Conservation (phyloP, 2,797 vertebrate genomes). For the Melanotaenia maccullochi region DNA sequence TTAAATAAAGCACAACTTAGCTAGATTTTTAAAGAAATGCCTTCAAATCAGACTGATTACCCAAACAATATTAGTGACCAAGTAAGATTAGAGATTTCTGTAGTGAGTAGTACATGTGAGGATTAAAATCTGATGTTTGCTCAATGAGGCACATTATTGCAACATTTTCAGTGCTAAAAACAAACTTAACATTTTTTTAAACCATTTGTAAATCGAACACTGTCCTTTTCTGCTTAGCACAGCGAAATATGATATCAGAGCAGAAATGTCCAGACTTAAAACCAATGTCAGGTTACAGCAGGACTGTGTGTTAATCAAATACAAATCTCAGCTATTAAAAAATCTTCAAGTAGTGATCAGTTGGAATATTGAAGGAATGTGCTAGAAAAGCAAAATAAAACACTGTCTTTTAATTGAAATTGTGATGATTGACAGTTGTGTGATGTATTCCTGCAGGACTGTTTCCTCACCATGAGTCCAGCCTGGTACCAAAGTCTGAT, state of each 20-base stretch:
- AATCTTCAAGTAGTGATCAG: neutral
- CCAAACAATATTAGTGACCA: neutral
- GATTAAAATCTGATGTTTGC: neutral
- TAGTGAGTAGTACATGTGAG: neutral
- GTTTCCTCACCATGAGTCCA: constrained; percentile 96
- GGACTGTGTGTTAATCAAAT: neutral
- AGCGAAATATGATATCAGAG: neutral
- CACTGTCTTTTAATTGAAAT: too few relatives aligned
- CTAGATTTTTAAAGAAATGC: too few relatives aligned
- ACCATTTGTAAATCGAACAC: neutral
- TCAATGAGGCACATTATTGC: neutral
- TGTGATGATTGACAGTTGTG: neutral
- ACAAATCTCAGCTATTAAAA: neutral
- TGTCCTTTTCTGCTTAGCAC: neutral
- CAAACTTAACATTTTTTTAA: neutral
- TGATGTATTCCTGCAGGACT: constrained; percentile 84
- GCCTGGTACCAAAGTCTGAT: constrained; percentile 98
- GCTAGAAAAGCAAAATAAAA: neutral
- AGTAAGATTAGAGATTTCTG: neutral
- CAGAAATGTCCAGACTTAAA: neutral
- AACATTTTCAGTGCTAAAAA: neutral
- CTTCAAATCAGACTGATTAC: too few relatives aligned
- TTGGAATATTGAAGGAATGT: neutral
- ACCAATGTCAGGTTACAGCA: neutral
- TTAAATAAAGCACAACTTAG: too few relatives aligned